Evolutionary conservation across 2,797 vertebrate species (phyloP).

Genomic region (Clarias laeviceps): DNA sequence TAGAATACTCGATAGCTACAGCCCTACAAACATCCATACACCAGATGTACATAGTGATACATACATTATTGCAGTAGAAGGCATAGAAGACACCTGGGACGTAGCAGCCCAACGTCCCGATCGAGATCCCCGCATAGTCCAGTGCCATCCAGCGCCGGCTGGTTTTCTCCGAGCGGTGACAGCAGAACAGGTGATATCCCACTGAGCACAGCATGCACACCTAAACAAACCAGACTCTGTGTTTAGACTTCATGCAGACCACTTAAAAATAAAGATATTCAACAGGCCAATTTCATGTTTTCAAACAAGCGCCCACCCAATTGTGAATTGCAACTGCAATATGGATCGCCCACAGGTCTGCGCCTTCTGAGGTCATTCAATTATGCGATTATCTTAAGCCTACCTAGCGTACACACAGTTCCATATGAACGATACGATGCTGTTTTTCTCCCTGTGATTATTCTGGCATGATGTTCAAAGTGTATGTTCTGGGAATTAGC

Average conservation of each 20-base stretch:
- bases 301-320: constrained; percentile 29
- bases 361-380: not conserved
- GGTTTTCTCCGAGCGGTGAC: constrained; percentile 94
- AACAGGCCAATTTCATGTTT: constrained; percentile 5
- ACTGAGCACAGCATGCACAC: constrained; percentile 98
- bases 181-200: constrained; percentile 96
- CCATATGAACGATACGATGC: not conserved
- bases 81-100: constrained; percentile 97
- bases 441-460: constrained; percentile 14
- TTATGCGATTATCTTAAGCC: constrained; percentile 18
- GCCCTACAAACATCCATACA: not conserved
- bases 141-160: constrained; percentile 93
- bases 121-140: constrained; percentile 95
- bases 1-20: too few species aligned
- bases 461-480: constrained; percentile 38
- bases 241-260: not conserved
- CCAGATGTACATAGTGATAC: constrained; percentile 55
- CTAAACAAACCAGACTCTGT: constrained; percentile 63
- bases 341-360: constrained; percentile 31
- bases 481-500: constrained; percentile 45
- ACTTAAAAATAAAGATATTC: constrained; percentile 8
- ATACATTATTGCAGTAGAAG: constrained; percentile 93
- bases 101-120: constrained; percentile 96
- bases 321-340: constrained; percentile 13
- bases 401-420: constrained; percentile 14